phyloP scores from a whole-genome alignment of 64 coral and sea anemone genomes.

The Catalaphyllia jardinei region DNA sequence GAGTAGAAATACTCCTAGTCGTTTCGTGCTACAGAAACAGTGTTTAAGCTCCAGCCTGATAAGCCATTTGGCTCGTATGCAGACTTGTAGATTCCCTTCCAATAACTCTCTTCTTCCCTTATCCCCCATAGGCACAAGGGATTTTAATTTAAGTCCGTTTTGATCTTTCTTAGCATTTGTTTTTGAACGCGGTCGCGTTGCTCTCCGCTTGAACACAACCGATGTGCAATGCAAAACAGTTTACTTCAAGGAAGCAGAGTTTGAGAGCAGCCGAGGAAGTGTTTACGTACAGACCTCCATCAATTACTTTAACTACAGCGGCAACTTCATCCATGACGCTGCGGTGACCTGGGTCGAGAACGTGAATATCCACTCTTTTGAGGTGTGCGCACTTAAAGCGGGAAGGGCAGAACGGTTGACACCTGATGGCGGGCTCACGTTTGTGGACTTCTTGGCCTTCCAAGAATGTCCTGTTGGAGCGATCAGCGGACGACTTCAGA shows the following conservation, averaged over 20 bases:
- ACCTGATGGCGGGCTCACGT: slow-evolving; percentile 70
- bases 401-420: slow-evolving; percentile 63
- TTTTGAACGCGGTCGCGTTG: slow-evolving; percentile 64
- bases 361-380: slow-evolving; percentile 49
- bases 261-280: not conserved
- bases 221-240: slow-evolving; percentile 69
- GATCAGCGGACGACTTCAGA: slow-evolving; percentile 41
- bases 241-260: not conserved
- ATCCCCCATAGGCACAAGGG: too few relatives aligned
- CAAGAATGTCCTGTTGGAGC: slow-evolving; percentile 69
- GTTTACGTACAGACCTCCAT: slow-evolving; percentile 73
- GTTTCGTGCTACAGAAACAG: too few relatives aligned
- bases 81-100: too few relatives aligned
- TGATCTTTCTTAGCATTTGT: slow-evolving; percentile 38
- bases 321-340: slow-evolving; percentile 52
- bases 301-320: slow-evolving; percentile 74
- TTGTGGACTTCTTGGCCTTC: slow-evolving; percentile 81
- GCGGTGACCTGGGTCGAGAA: slow-evolving; percentile 83
- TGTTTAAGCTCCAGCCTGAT: too few relatives aligned
- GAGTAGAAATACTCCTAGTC: too few relatives aligned
- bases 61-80: too few relatives aligned
- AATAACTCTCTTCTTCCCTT: too few relatives aligned
- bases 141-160: not conserved
- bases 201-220: slow-evolving; percentile 58
- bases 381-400: slow-evolving; percentile 81